Percentiles rank a stretch among this genome's conserved stretches.
These are phyloP conservation scores for Temnothorax longispinosus DNA, from an alignment of 1,140 invertebrate species.

Conservation along the genomic window DNA sequence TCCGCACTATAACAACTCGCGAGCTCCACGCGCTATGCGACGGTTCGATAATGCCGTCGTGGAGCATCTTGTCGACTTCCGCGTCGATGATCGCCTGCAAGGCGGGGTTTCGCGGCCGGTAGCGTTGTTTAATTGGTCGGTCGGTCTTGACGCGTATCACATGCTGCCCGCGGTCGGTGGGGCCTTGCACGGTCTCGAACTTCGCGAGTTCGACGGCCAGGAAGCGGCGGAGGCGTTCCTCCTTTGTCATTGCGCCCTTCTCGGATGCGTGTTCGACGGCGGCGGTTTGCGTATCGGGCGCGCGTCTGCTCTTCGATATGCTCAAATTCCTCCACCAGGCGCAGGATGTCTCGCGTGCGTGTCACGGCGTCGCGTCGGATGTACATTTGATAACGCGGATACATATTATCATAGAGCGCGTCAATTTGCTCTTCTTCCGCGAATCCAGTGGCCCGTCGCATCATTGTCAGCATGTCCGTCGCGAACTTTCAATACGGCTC, in stretches of 20 bases:
- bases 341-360: too few relatives aligned
- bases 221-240: not conserved
- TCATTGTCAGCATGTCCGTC: too few relatives aligned
- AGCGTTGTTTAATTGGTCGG: constrained; percentile 55
- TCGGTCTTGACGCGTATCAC: not conserved
- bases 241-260: not conserved
- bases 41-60: constrained; percentile 80
- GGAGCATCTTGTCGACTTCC: constrained; percentile 72
- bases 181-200: rapidly evolving
- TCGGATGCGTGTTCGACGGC: not conserved
- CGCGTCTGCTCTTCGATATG: too few relatives aligned
- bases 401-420: too few relatives aligned
- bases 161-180: not conserved
- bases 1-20: constrained; percentile 85
- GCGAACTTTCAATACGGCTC: too few relatives aligned
- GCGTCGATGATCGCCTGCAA: constrained; percentile 23
- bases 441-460: too few relatives aligned
- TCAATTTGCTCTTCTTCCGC: too few relatives aligned
- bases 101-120: constrained; percentile 50
- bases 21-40: constrained; percentile 83
- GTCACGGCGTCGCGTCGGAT: too few relatives aligned
- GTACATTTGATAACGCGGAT: too few relatives aligned
- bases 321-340: too few relatives aligned
- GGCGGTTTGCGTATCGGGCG: too few relatives aligned
- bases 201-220: too few relatives aligned